phyloP scores from a whole-genome alignment of 2,797 vertebrate species.

The Gallirallus australis region DNA sequence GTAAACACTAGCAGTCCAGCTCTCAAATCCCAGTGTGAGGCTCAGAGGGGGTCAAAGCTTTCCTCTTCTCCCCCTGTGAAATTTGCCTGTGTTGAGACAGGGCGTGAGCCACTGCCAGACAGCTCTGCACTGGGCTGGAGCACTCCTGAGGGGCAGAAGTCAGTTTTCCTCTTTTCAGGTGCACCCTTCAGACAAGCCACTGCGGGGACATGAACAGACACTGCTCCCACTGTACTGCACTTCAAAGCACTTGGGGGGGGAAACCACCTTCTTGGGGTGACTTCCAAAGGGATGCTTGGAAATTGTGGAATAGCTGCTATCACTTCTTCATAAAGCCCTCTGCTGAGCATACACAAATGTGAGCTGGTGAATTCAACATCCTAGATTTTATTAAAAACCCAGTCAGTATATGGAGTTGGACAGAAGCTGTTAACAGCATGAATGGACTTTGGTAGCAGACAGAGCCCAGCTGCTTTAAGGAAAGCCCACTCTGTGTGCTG shows the following conservation, averaged over 20 bases:
- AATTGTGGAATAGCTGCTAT: not conserved
- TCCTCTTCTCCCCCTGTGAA: not conserved
- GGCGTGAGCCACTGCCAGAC: not conserved
- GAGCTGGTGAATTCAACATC: not conserved
- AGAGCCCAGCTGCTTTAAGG: not conserved
- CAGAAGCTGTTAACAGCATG: not conserved
- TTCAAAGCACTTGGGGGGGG: not conserved
- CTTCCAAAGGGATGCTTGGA: not conserved
- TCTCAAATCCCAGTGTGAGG: not conserved
- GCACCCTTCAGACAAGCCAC: not conserved
- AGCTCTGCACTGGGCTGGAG: not conserved
- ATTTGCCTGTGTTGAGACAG: not conserved
- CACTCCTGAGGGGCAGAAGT: accelerated
- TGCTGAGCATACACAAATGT: not conserved
- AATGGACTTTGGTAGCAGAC: not conserved
- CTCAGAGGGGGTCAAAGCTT: not conserved
- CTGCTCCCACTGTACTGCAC: not conserved
- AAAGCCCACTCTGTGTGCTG: not conserved
- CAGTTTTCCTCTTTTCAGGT: not conserved
- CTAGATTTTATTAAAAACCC: not conserved
- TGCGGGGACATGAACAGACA: not conserved
- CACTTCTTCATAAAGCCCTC: not conserved
- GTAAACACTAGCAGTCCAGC: not conserved
- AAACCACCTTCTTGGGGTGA: not conserved
- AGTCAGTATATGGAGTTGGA: not conserved